Percentiles rank a stretch among this genome's conserved stretches.
Conservation (phyloP, 92 coral and sea anemone species). For the Palythoa heliodiscus region DNA sequence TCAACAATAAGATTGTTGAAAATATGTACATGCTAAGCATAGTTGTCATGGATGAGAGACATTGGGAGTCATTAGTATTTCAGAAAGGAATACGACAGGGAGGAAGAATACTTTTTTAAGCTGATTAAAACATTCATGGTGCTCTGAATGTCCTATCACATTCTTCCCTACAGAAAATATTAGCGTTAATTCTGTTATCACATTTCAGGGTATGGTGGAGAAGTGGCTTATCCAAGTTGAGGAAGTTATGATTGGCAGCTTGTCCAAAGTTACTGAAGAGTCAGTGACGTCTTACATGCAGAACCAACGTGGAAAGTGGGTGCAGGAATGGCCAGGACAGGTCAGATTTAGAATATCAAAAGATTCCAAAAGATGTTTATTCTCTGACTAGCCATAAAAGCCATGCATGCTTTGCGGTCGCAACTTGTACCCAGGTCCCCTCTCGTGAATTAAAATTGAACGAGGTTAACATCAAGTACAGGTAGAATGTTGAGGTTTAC, state of each 20-base stretch:
- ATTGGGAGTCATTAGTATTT: no score
- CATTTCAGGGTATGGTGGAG: conserved; percentile 94
- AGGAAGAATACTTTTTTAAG: no score
- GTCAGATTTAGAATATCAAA: conserved; percentile 32
- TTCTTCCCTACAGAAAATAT: background rate
- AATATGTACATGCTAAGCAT: no score
- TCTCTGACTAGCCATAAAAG: no score
- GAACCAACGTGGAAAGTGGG: conserved; percentile 96
- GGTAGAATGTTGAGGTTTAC: background rate
- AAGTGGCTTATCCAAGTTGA: conserved; percentile 99
- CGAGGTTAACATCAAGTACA: background rate
- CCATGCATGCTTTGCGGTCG: no score
- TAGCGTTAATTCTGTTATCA: background rate
- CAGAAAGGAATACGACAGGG: no score
- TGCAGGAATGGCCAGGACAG: conserved; percentile 99
- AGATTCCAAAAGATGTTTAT: no score
- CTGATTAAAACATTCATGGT: no score
- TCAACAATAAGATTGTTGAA: no score
- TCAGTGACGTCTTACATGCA: conserved; percentile 85
- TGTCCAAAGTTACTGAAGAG: conserved; percentile 87
- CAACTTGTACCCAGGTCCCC: no score
- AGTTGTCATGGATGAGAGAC: no score
- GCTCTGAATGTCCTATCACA: no score
- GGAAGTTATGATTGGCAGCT: conserved; percentile 93
- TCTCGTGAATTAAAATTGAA: background rate